Base-by-base conservation (phyloP, 30 jellyfish, hydroid and myxozoan genomes). In the Aurelia sp. region DNA sequence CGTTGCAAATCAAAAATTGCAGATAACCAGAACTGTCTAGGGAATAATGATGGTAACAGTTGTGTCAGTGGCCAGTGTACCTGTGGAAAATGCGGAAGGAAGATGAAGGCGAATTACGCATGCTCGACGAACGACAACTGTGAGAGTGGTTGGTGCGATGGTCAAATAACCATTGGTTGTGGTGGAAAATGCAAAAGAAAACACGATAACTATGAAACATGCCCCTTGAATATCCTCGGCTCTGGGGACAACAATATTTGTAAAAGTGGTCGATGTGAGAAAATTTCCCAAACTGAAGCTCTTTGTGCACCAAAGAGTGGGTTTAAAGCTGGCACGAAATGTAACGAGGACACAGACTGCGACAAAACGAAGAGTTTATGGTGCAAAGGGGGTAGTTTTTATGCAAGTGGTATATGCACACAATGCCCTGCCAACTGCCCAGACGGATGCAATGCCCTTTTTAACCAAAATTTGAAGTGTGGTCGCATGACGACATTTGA, bases 401-500 rank as follows among this genome's bases (percentile, higher is more conserved):
- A 17, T 13, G 13, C 69, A 59, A 59, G 69, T 15, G 69, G 69
- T 17, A 59, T 13, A 17, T 59, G 69, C 69, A 59, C 8, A 17
- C 69, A 59, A 21, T 59, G 69, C 31, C 69, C 69, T 59, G 22
- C 69, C 22, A 59, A 59, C 3, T 59, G 69, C 31, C 69, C 69
- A 21, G 69, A 59, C 16, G 69, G 69, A 17, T 59, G 69, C 31
- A 59, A 59, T 59, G 69, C 69, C 30, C 22, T 59, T 59, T 59
- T 59, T 21, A 59, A 59, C 69, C 23, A 66, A 16, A 59, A 59
- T 21, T 17, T 59, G 23, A 59, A 59, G 16, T 59, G 69, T 59
- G 69, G 69, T 59, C 22, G 69, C 22, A 59, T 59, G 69, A 59
- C 69, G 31, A 59, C 69, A 59, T 59, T 59, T 59, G 69, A 59